Evolutionary conservation across 2,797 vertebrate species (phyloP), one percentile per base, ranked within the genome.

Genomic region (Scolopax bukidnonensis): DNA sequence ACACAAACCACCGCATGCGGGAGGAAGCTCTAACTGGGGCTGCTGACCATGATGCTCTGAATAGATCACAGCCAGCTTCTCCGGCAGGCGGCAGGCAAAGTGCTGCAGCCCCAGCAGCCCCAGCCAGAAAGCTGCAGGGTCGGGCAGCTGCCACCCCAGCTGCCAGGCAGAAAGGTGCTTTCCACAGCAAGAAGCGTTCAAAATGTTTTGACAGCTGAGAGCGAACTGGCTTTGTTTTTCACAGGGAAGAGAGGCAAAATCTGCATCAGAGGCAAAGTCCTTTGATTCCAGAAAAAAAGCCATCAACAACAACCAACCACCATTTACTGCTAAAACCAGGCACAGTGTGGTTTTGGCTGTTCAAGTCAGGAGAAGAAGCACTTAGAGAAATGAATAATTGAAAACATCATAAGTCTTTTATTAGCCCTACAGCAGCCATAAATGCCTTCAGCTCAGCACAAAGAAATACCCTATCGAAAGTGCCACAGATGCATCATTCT

Each of bases 361-460:
- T 77, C 32, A 17, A 68, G 33, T 64, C 75, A 71, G 61, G 73
- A 86, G 63, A 89, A 61, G 4, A 60, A 93, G 74, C 2, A 8
- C 47, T 86, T 82, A 82, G 15, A 90, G 89, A 91, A 92, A 92
- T 87, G 48, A 96, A 89, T 70, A 93, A 79, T 41, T 92, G 76
- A 93, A 89, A 67, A 56, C 25, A 74, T 28, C 41, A 4, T 81
- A 67, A 86, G n/a, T 20, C 41, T 87, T 89, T 86, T 59, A 77
- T 48, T 67, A 94, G 60, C 77, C 43, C 43, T 67, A 51, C 21
- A 68, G 82, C 63, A 92, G 70, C 59, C 41, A 65, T 64, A 70
- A 95, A 84, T 0, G 1, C 21, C 28, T 78, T 64, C 47, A 76
- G 48, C 45, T 67, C 54, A 91, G 60, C 57, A 91, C 51, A 91